These are phyloP conservation scores for Beroe ovata DNA, from an alignment of 37 sponge, comb jelly and placozoan genomes.

Conservation along the genomic window DNA sequence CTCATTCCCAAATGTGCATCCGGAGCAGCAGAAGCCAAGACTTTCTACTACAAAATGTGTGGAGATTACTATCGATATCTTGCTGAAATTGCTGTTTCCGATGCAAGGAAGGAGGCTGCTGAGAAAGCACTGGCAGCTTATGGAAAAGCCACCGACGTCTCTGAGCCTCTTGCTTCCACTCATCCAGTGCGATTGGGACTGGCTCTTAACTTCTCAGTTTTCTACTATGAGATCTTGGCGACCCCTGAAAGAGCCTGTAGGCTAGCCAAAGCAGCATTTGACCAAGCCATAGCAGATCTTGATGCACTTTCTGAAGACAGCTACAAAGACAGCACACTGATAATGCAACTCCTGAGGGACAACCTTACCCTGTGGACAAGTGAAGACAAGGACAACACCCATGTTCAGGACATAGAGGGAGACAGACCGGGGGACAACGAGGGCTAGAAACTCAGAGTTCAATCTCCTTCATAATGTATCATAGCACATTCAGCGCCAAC, in stretches of 20 bases:
- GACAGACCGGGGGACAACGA: background rate
- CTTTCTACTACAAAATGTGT: slow-evolving; percentile 74
- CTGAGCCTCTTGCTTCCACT: slow-evolving; percentile 67
- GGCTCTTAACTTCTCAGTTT: slow-evolving; percentile 77
- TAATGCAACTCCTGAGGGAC: slow-evolving; percentile 83
- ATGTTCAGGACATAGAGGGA: slow-evolving; percentile 63
- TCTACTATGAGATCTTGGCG: slow-evolving; percentile 76
- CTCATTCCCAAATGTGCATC: slow-evolving; percentile 70
- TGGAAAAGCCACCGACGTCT: slow-evolving; percentile 69
- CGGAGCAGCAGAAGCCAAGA: slow-evolving; percentile 34
- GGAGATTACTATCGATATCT: slow-evolving; percentile 74
- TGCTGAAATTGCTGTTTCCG: slow-evolving; percentile 65
- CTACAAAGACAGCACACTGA: slow-evolving; percentile 82
- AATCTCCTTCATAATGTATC: background rate
- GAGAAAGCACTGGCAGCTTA: slow-evolving; percentile 70
- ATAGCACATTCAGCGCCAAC: background rate
- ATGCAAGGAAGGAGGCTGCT: slow-evolving; percentile 69
- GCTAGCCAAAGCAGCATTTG: slow-evolving; percentile 75
- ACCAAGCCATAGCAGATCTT: slow-evolving; percentile 77
- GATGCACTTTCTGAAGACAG: slow-evolving; percentile 74
- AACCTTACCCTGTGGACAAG: slow-evolving; percentile 85
- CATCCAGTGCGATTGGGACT: slow-evolving; percentile 75
- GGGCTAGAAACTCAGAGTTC: background rate
- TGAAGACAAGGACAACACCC: slow-evolving; percentile 49
- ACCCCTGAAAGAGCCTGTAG: slow-evolving; percentile 71